Conservation (phyloP, 2,888 invertebrate genomes). For the Sicus ferrugineus region DNA sequence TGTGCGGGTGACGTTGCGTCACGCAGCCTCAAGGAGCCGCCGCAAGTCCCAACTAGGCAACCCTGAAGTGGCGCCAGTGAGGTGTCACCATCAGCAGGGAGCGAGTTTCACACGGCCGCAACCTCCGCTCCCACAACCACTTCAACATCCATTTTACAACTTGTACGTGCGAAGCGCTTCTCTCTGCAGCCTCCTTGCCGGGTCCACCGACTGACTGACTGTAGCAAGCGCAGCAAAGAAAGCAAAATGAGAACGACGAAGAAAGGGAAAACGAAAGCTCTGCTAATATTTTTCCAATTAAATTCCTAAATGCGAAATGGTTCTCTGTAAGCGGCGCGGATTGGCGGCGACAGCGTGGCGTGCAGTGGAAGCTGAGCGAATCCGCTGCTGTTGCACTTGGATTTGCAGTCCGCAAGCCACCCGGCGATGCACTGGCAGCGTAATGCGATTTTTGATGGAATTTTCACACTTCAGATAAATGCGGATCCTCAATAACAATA, state of each 20-base stretch:
- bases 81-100: background rate
- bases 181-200: background rate
- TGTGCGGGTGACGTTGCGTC: background rate
- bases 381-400: too few species aligned
- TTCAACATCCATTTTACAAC: constrained; percentile 15
- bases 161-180: constrained; percentile 27
- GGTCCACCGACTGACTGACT: background rate
- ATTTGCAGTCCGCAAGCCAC: too few species aligned
- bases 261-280: background rate
- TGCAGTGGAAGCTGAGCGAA: background rate
- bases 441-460: too few species aligned
- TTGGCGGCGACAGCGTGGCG: background rate
- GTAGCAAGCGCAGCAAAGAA: background rate
- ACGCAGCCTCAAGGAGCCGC: background rate
- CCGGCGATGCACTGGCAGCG: too few species aligned
- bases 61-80: background rate
- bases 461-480: too few species aligned
- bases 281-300: constrained; percentile 25
- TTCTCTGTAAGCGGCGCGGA: background rate
- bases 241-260: background rate
- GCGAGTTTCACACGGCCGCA: background rate
- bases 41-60: constrained; percentile 13
- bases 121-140: background rate
- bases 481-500: too few species aligned
- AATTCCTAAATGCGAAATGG: constrained; percentile 18